These are phyloP conservation scores for Clarias batrachus DNA, from an alignment of 2,113 vertebrate species.

Conservation along the genomic window DNA sequence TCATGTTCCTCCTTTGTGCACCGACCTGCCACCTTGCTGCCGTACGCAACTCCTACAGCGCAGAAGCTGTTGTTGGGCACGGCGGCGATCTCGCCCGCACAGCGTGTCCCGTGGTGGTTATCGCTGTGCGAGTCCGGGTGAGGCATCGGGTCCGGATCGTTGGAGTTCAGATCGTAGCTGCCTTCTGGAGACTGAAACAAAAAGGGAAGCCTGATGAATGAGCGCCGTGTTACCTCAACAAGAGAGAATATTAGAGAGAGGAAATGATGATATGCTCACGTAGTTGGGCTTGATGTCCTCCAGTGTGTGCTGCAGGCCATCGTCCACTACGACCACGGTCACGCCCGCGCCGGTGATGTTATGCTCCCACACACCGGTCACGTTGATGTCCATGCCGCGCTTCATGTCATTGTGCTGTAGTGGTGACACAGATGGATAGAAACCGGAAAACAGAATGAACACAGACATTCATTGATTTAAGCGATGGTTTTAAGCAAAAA, in stretches of 20 bases:
- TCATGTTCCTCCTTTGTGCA: background rate
- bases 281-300: conserved; percentile 93
- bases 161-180: conserved; percentile 95
- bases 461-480: background rate
- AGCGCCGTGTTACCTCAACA: background rate
- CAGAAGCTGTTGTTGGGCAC: conserved; percentile 96
- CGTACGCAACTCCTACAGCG: conserved; percentile 90
- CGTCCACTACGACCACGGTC: conserved; percentile 94
- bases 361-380: conserved; percentile 91
- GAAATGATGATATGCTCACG: conserved; percentile 70
- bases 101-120: conserved; percentile 95
- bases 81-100: conserved; percentile 91
- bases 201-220: background rate
- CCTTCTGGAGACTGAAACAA: conserved; percentile 86
- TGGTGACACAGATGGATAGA: conserved; percentile 1
- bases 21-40: conserved; percentile 90
- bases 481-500: background rate
- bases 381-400: conserved; percentile 91
- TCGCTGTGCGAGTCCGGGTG: conserved; percentile 84
- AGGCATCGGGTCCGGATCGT: conserved; percentile 95
- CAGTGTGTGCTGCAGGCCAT: conserved; percentile 89
- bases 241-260: background rate
- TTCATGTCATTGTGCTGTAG: conserved; percentile 82
- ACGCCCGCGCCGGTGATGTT: conserved; percentile 91
- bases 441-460: too few relatives aligned